Evolutionary conservation across 2,888 invertebrate genomes (phyloP).

Genomic region (Catocala nupta): DNA sequence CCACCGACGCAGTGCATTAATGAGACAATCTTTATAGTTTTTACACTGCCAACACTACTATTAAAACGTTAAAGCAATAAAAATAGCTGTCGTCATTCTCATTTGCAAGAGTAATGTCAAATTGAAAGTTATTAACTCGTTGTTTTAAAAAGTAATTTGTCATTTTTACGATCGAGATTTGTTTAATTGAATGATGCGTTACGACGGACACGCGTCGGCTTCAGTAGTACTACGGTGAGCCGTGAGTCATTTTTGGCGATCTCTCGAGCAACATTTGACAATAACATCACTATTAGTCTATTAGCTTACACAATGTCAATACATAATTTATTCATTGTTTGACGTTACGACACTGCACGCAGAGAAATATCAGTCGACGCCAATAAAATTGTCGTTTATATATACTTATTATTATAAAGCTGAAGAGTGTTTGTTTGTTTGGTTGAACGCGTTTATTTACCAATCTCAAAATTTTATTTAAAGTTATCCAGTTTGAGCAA

Average conservation of each 20-base stretch:
- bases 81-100: not conserved
- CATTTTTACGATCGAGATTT: conserved; percentile 18
- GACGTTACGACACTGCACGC: no score
- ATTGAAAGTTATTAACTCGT: conserved; percentile 1
- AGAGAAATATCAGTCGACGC: no score
- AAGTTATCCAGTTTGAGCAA: no score
- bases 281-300: not conserved
- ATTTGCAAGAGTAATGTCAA: not conserved
- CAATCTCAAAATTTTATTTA: no score
- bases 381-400: no score
- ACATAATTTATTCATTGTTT: no score
- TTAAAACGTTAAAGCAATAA: not conserved
- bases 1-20: no score
- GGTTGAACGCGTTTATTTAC: no score
- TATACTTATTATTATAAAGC: no score
- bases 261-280: not conserved
- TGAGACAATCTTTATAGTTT: no score
- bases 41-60: no score
- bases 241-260: conserved; percentile 1
- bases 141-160: conserved; percentile 6
- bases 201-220: conserved; percentile 21
- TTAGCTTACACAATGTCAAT: not conserved
- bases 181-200: conserved; percentile 22
- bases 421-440: no score
- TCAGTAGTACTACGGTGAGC: not conserved